A percentile compares a stretch with the other conserved stretches of the same genome.
Evolutionary conservation across 2,888 invertebrate genomes (phyloP).

Genomic region (Dexiosoma caninum): DNA sequence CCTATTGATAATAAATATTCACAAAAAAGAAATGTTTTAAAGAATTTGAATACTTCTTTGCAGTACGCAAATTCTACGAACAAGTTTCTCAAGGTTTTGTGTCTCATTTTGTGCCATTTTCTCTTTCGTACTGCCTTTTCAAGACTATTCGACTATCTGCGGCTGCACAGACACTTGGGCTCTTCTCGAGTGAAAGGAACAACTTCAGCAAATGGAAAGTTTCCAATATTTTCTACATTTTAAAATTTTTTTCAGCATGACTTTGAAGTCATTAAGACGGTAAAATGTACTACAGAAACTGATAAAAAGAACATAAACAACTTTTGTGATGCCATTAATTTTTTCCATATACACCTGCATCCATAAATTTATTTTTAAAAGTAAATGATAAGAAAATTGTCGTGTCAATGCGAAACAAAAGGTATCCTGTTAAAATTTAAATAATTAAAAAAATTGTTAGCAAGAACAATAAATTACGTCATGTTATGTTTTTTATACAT

Average conservation of each 20-base stretch:
- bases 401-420: neutral
- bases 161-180: constrained; percentile 44
- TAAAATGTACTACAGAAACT: neutral
- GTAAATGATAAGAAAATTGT: constrained; percentile 8
- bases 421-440: neutral
- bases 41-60: neutral
- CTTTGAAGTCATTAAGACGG: neutral
- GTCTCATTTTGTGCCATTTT: no score
- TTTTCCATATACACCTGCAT: constrained; percentile 30
- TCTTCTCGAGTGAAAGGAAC: neutral
- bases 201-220: neutral
- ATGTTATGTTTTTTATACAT: neutral
- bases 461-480: neutral
- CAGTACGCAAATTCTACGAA: neutral
- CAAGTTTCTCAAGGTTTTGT: neutral
- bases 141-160: constrained; percentile 25
- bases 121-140: neutral
- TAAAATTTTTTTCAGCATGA: neutral
- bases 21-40: neutral
- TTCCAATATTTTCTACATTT: constrained; percentile 21
- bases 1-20: neutral
- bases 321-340: constrained; percentile 16
- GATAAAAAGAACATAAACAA: neutral
- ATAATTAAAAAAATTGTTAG: no score
- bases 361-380: neutral